Percentiles rank a stretch among this genome's conserved stretches.
These are phyloP conservation scores for Notocelia uddmanniana DNA, from an alignment of 2,888 invertebrate species.

Conservation along the genomic window DNA sequence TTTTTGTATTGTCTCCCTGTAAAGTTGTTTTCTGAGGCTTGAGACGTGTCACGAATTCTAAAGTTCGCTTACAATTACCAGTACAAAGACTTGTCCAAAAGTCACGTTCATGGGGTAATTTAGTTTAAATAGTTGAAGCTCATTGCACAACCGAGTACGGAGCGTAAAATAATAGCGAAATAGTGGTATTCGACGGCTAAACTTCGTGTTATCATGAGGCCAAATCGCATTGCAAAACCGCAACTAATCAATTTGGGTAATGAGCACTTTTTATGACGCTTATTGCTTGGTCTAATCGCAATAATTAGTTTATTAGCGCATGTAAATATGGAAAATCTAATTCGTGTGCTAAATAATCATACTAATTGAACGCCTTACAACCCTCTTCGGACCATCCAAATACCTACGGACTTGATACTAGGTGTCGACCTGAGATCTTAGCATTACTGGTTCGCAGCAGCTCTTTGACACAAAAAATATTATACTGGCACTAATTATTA, in stretches of 20 bases:
- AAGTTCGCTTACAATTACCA: slow-evolving; percentile 4
- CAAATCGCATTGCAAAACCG: slow-evolving; percentile 13
- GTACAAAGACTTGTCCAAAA: slow-evolving; percentile 23
- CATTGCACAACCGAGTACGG: slow-evolving; percentile 6
- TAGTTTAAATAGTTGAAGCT: slow-evolving; percentile 4
- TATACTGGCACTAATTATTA: too few species aligned
- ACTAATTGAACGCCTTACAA: too few species aligned
- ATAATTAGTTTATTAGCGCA: slow-evolving; percentile 6
- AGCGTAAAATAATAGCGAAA: slow-evolving; percentile 5
- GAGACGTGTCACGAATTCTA: slow-evolving; percentile 10
- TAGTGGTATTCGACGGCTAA: slow-evolving; percentile 9
- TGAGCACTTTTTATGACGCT: neutral
- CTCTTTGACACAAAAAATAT: too few species aligned
- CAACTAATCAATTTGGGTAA: slow-evolving; percentile 5
- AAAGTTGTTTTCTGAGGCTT: neutral
- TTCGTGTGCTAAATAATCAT: neutral
- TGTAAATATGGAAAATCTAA: neutral
- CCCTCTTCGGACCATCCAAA: too few species aligned
- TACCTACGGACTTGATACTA: too few species aligned
- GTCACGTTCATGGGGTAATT: slow-evolving; percentile 29
- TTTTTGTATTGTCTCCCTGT: neutral
- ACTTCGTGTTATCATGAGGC: slow-evolving; percentile 17
- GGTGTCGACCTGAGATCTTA: too few species aligned
- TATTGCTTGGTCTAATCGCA: neutral
- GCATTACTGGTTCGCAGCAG: too few species aligned